These are phyloP conservation scores for Ophioninae sp. DNA, from an alignment of 2,888 invertebrate genomes.

Conservation along the genomic window DNA sequence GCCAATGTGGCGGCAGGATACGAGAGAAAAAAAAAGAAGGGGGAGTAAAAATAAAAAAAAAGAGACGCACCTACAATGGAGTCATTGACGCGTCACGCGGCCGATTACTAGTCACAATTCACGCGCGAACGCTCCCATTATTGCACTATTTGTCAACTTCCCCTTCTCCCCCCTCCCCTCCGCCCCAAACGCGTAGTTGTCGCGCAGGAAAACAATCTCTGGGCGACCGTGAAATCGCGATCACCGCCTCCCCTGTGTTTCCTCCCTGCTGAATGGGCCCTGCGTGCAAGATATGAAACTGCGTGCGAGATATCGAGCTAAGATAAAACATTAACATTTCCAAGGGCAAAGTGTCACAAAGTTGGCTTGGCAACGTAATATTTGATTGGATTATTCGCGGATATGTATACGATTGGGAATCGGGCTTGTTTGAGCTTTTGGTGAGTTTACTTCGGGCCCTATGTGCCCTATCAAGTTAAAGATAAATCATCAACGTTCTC, in stretches of 20 bases:
- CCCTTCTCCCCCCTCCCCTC: not conserved
- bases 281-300: not conserved
- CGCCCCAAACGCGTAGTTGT: slow-evolving; percentile 37
- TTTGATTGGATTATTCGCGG: not conserved
- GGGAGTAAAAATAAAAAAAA: slow-evolving; percentile 2
- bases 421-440: too few species aligned
- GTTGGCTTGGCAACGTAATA: too few species aligned
- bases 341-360: not conserved
- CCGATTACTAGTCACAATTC: slow-evolving; percentile 64
- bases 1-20: slow-evolving; percentile 48
- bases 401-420: not conserved
- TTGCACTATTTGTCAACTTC: slow-evolving; percentile 65
- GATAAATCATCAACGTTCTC: too few species aligned
- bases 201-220: slow-evolving; percentile 62
- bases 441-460: too few species aligned
- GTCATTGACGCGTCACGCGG: slow-evolving; percentile 64
- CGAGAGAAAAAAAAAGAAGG: slow-evolving; percentile 35
- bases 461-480: too few species aligned
- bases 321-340: not conserved
- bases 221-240: slow-evolving; percentile 59
- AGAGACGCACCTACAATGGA: slow-evolving; percentile 60
- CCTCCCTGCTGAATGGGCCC: not conserved
- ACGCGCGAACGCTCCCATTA: slow-evolving; percentile 64
- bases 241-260: not conserved
- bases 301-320: not conserved